Conservation (phyloP, 1,140 invertebrate genomes). For the Scylla paramamosain region DNA sequence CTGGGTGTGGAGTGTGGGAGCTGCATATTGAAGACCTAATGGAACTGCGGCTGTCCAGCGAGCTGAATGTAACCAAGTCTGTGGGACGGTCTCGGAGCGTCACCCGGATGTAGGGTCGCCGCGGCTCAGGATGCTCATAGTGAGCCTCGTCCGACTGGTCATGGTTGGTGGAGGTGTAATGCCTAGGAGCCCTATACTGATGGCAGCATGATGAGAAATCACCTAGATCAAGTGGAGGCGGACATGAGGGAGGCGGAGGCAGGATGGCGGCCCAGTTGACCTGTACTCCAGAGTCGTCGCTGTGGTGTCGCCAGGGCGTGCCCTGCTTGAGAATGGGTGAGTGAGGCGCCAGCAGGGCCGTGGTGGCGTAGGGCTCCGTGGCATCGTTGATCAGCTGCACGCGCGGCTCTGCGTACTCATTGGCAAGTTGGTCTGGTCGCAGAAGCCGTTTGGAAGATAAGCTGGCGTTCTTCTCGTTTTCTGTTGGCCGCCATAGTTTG, state of each 20-base stretch:
- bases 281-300: constrained; percentile 59
- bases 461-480: constrained; percentile 66
- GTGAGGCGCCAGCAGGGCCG: constrained; percentile 73
- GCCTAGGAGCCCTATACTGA: not conserved
- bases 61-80: not conserved
- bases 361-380: constrained; percentile 75
- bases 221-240: constrained; percentile 61
- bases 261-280: constrained; percentile 75
- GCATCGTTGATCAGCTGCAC: constrained; percentile 61
- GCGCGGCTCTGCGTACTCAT: constrained; percentile 76
- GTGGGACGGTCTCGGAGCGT: not conserved
- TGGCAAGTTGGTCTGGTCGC: constrained; percentile 68
- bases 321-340: constrained; percentile 45
- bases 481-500: constrained; percentile 73
- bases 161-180: not conserved
- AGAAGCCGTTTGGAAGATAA: constrained; percentile 67
- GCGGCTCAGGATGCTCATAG: not conserved
- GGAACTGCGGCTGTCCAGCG: not conserved
- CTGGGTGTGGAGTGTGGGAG: not conserved
- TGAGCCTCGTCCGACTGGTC: not conserved
- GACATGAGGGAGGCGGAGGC: constrained; percentile 74
- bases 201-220: not conserved
- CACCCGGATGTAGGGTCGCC: not conserved
- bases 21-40: not conserved
- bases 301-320: constrained; percentile 52